Evolutionary conservation across 2,797 vertebrate genomes (phyloP), one percentile per base, ranked within the genome.

Genomic region (Oophaga sylvatica): DNA sequence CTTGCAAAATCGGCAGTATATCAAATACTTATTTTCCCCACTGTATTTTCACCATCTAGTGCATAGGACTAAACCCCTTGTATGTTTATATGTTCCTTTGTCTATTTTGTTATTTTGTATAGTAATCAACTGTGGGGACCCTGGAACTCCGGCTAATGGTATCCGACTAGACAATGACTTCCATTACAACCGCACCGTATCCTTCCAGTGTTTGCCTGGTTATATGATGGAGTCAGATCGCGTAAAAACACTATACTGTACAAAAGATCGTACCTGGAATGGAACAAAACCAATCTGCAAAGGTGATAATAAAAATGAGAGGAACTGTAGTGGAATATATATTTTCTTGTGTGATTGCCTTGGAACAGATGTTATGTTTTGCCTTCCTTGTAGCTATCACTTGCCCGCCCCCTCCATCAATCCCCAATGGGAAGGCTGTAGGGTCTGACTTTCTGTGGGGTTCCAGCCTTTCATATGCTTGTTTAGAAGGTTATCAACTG

Each of bases 41-140:
- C 11, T 53, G 8, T 41, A 41, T 41, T 41, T 3, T 41, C 35
- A 41, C 35, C 11, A n/a, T 45, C 41, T 75, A 48, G 2, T 48
- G 20, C 4, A 45, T 75, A 10, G 20, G 5, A 22, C 20, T 48
- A 11, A 48, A 48, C 20, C 19, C 10, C 57, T 20, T 26, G 26
- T 26, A 26, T 26, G 26, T 26, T 67, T 57, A 5, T 35, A 31
- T 71, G n/a, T 70, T 16, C 1, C 3, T 53, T 67, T 41, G 90
- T n/a, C 56, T 22, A 3, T 41, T 41, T 41, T 41, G 3, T 41
- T 41, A 59, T 20, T 9, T 63, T 84, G 83, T 48, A 3, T 92
- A 99, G 98, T 99, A 83, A 99, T 99, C 91, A 97, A 97, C 93
- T 99, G 98, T 29, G 98, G 97, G 0, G 98, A 99, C 92, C 97